A percentile compares a stretch with the other conserved stretches of the same genome.
Evolutionary conservation across 1,140 invertebrate species (phyloP).

Genomic region (Dreissena rostriformis): DNA sequence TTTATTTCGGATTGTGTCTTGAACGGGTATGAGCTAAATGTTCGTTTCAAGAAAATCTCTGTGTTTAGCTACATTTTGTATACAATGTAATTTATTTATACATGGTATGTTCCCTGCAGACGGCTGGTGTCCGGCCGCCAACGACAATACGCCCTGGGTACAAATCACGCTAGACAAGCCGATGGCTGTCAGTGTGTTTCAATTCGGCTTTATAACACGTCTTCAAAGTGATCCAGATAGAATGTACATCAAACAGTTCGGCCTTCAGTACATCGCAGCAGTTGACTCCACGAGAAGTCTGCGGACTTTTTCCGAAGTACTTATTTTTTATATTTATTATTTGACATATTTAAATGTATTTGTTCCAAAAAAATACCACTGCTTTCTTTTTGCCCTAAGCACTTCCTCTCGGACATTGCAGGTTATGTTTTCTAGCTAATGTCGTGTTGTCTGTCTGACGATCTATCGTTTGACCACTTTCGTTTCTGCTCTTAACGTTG

Average conservation of each 20-base stretch:
- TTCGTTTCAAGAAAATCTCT: not conserved
- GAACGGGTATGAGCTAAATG: too few relatives aligned
- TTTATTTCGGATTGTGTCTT: not conserved
- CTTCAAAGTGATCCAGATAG: not conserved
- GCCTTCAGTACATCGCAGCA: constrained; percentile 36
- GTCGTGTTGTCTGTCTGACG: not conserved
- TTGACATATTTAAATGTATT: not conserved
- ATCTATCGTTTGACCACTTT: too few relatives aligned
- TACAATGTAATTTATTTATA: not conserved
- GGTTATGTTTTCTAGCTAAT: too few relatives aligned
- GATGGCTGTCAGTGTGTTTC: constrained; percentile 39
- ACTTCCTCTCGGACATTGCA: too few relatives aligned
- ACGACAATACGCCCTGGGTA: constrained; percentile 25
- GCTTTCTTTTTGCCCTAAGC: too few relatives aligned
- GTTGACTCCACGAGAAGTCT: constrained; percentile 29
- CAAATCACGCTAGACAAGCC: constrained; percentile 38
- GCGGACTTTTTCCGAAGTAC: constrained; percentile 34
- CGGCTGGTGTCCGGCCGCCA: constrained; percentile 36
- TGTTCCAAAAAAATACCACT: not conserved
- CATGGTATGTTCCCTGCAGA: too few relatives aligned
- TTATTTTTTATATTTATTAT: not conserved
- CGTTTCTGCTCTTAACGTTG: too few relatives aligned
- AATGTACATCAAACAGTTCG: constrained; percentile 36
- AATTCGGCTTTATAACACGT: not conserved
- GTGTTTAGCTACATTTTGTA: too few relatives aligned